Conservation (phyloP, 2,888 invertebrate species). For the Tipula helvola region DNA sequence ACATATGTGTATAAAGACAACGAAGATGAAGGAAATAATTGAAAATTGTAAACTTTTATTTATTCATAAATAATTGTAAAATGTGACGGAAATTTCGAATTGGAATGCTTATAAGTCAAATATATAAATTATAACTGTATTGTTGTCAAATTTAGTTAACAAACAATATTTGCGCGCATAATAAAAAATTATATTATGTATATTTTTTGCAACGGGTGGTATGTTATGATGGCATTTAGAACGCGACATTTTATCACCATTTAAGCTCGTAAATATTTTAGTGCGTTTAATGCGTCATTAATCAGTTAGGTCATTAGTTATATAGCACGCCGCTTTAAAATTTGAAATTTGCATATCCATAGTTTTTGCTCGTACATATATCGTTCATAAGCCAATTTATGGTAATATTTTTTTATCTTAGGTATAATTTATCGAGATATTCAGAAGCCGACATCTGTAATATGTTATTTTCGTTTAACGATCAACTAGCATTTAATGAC, state of each 20-base stretch:
- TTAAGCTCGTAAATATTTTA: background rate
- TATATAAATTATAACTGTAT: background rate
- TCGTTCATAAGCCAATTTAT: too few relatives aligned
- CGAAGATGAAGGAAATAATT: background rate
- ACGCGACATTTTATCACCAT: too few relatives aligned
- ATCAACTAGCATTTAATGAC: too few relatives aligned
- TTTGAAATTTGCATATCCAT: too few relatives aligned
- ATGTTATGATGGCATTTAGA: background rate
- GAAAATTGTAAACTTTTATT: background rate
- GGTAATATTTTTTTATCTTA: background rate
- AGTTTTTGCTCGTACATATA: background rate
- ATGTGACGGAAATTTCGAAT: background rate
- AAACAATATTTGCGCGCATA: background rate
- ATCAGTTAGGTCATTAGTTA: background rate
- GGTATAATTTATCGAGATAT: too few relatives aligned
- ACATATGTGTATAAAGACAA: background rate
- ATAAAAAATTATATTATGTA: background rate
- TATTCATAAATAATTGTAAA: conserved; percentile 4
- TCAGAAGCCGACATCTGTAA: too few relatives aligned
- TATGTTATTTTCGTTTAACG: too few relatives aligned
- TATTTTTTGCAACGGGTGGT: background rate
- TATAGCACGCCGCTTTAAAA: too few relatives aligned
- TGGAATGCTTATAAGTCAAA: background rate
- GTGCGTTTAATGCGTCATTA: background rate
- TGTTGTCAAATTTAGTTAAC: background rate